A percentile compares a stretch with the other conserved stretches of the same genome.
These are phyloP conservation scores for Engystomops pustulosus DNA, from an alignment of 2,113 vertebrate species.

Conservation along the genomic window DNA sequence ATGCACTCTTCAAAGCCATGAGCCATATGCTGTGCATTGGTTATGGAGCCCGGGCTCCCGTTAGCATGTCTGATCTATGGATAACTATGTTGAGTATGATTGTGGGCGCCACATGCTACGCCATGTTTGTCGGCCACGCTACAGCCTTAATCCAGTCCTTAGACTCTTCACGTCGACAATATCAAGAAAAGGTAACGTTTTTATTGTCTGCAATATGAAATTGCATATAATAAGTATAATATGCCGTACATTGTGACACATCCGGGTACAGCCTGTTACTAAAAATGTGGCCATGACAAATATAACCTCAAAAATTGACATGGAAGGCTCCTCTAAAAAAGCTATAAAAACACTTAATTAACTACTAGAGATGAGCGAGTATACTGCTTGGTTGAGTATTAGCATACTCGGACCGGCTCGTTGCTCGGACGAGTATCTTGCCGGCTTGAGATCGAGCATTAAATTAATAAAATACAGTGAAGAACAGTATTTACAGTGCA, in stretches of 20 bases:
- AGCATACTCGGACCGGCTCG: too few species aligned
- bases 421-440: too few species aligned
- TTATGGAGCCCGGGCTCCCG: conserved; percentile 92
- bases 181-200: conserved; percentile 96
- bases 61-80: conserved; percentile 99
- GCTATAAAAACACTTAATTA: too few species aligned
- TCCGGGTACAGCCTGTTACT: too few species aligned
- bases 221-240: not conserved
- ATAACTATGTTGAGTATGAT: conserved; percentile 99
- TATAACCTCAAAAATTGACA: too few species aligned
- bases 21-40: conserved; percentile 99
- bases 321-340: too few species aligned
- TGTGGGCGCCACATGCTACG: conserved; percentile 96
- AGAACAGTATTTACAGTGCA: too few species aligned
- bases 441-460: too few species aligned
- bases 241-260: not conserved
- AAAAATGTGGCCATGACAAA: too few species aligned
- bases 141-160: conserved; percentile 97
- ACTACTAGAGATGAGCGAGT: too few species aligned
- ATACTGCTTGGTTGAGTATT: too few species aligned
- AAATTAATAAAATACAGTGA: too few species aligned
- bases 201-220: not conserved
- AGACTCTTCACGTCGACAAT: conserved; percentile 94
- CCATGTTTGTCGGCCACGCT: conserved; percentile 98
- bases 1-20: conserved; percentile 99